Evolutionary conservation across 2,113 vertebrate species (phyloP).

Genomic region (Cisticola juncidis): DNA sequence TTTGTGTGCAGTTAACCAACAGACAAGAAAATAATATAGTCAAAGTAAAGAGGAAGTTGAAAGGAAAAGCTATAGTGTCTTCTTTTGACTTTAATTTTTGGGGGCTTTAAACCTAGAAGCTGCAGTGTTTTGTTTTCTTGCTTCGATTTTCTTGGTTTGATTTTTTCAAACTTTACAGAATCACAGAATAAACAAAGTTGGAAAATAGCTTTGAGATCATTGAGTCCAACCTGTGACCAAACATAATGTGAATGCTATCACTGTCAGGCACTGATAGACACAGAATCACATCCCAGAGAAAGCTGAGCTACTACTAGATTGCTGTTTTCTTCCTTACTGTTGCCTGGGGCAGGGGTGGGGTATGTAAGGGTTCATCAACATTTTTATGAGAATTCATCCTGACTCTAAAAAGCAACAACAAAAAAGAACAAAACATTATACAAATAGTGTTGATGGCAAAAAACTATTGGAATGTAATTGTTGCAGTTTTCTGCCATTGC

Average conservation of each 20-base stretch:
- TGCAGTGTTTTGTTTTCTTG: not conserved
- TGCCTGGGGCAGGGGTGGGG: not conserved
- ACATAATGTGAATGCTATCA: not conserved
- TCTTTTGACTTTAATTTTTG: not conserved
- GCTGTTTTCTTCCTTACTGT: not conserved
- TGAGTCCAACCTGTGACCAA: accelerated
- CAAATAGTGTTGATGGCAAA: not conserved
- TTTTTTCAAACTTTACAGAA: not conserved
- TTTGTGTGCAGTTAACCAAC: not conserved
- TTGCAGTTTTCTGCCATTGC: not conserved
- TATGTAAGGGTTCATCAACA: not conserved
- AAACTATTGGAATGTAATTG: not conserved
- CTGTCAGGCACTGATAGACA: not conserved
- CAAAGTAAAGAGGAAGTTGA: not conserved
- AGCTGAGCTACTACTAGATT: not conserved
- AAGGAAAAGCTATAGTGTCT: not conserved
- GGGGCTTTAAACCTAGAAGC: not conserved
- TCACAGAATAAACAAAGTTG: not conserved
- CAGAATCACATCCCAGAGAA: not conserved
- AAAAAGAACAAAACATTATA: not conserved
- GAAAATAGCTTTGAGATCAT: not conserved
- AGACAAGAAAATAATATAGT: not conserved
- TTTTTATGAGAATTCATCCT: not conserved
- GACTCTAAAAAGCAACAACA: not conserved
- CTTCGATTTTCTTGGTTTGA: not conserved